Base-by-base conservation (phyloP, 2,113 vertebrate species). In the Sceloporus tristichus region DNA sequence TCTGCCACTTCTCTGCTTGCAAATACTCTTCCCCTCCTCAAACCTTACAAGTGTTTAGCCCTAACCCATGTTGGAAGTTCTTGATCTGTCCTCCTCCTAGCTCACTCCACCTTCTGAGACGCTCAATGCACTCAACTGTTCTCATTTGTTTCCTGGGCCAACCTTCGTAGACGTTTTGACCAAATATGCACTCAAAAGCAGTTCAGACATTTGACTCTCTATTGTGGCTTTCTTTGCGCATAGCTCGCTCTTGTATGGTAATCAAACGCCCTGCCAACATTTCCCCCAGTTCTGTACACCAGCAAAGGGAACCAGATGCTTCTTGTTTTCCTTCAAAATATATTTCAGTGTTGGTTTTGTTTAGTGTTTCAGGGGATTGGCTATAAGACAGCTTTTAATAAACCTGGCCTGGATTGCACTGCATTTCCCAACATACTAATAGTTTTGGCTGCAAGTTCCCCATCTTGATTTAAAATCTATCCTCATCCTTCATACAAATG, bases 301-400 rank as follows among this genome's bases (percentile, higher is more conserved):
- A 96, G 93, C 88, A 95, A 96, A 97, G 94, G 95, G 94, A 96
- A 97, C 96, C 97, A 97, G 96, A 96, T 97, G 97, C 97, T 96
- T 95, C 23, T 74, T 93, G 94, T 94, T 96, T 95, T 95, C 95
- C 92, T 95, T 94, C 75, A 5, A 96, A 97, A 95, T 92, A 84
- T 93, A 95, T 94, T 88, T 89, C 93, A 95, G 91, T 92, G 93
- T 96, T 96, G 94, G 77, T 94, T 96, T 95, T 97, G 96, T 96
- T 96, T 95, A 96, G 95, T 48, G 85, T 97, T 96, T 96, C 19
- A 18, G 94, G 95, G 94, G 92, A 91, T 92, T 97, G 96, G 94
- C 94, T 89, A 90, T 92, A 94, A 94, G 92, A 89, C 84, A 48
- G 89, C 83, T 80, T 95, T 95, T 95, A 82, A 56, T 94, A 95